Evolutionary conservation across 2,888 invertebrate genomes (phyloP).

Genomic region (Scrobipalpa costella): DNA sequence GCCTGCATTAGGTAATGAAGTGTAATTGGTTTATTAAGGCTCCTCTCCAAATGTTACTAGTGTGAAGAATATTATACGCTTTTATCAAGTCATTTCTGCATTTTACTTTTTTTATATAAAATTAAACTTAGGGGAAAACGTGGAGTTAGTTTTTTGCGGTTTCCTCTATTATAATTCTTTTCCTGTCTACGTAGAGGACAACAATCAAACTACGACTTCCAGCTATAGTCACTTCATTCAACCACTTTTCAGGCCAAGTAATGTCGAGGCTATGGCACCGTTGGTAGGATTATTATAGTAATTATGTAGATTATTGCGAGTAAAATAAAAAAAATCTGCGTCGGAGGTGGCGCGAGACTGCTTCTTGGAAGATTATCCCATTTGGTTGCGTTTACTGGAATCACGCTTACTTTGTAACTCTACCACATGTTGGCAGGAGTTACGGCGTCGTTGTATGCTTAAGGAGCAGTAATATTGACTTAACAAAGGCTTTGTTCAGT

Average conservation of each 20-base stretch:
- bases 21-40: conserved; percentile 75
- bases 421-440: conserved; percentile 8
- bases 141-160: conserved; percentile 8
- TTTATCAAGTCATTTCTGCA: conserved; percentile 52
- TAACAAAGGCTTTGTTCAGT: not conserved
- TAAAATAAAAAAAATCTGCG: conserved; percentile 31
- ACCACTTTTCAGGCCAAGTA: not conserved
- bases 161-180: not conserved
- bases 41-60: conserved; percentile 54
- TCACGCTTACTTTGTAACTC: conserved; percentile 24
- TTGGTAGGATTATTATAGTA: conserved; percentile 30
- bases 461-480: not conserved
- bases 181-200: not conserved
- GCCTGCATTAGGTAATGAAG: conserved; percentile 74
- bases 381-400: conserved; percentile 31
- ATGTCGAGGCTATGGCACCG: conserved; percentile 26
- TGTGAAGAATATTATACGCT: conserved; percentile 67
- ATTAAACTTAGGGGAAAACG: not conserved
- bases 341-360: conserved; percentile 26
- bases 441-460: conserved; percentile 8
- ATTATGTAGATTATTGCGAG: conserved; percentile 31
- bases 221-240: not conserved
- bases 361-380: conserved; percentile 33
- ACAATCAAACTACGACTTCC: not conserved
- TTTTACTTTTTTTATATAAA: conserved; percentile 18